Base-by-base conservation (phyloP, 2,888 invertebrate genomes). In the Drosophila nr. perissopoda region DNA sequence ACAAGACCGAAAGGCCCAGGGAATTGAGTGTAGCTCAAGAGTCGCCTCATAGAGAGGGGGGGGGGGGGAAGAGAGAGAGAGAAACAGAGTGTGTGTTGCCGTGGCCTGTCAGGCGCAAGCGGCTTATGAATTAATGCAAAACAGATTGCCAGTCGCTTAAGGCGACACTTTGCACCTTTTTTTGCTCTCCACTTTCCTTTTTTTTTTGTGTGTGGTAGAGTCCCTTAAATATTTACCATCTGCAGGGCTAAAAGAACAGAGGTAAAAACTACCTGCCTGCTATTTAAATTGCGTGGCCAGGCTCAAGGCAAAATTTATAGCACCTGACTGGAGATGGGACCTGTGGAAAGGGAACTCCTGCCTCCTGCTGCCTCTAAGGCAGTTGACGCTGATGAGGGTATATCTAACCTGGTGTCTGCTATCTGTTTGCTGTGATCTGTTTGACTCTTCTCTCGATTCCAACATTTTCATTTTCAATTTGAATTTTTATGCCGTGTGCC, bases 111-210 rank as follows among this genome's bases (percentile, higher is more conserved):
- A 71, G 74, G 59, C 70, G 66, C 89, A 88, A 90, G 86, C 87
- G 69, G 90, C 86, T 86, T 86, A 90, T 90, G 87, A 89, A 86
- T 90, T 88, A 90, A 86, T 88, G 89, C 84, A 90, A 90, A 86
- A 86, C 84, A 85, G 84, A 85, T 85, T 85, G 84, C 80, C 62
- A 72, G 62, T 69, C 73, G 84, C 89, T 82, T 80, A 82, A 77
- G 90, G 89, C 88, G 89, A 87, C 84, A 84, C 84, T 84, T 84
- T 87, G 88, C 84, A 85, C 83, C 83, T 89, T 83, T 78, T 76
- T 70, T 42, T 42, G 4, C 33, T 40, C 42, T 16, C 16, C 1
- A 42, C 45, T 57, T 34, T 33, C 34, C 31, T 40, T 27, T 33
- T 57, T 42, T 42, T 48, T 51, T 48, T 56, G 48, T 18, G 36